Evolutionary conservation across 2,113 vertebrate genomes (phyloP).

Genomic region (Microcebus murinus): DNA sequence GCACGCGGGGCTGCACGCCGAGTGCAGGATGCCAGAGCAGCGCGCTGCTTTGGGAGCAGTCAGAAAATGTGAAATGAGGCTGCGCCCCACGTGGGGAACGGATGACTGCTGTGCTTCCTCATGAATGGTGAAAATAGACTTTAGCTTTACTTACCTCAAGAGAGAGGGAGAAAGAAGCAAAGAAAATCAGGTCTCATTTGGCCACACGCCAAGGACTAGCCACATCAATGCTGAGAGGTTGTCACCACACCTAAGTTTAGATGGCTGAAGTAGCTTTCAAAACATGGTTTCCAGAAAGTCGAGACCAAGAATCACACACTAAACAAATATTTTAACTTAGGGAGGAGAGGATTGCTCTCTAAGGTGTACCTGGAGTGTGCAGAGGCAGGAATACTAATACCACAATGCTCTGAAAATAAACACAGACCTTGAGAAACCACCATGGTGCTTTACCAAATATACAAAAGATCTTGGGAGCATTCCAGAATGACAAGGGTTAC

Average conservation of each 20-base stretch:
- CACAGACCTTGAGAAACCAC: background rate
- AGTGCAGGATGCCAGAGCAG: background rate
- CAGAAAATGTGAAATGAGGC: background rate
- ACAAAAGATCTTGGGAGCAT: slow-evolving; percentile 1
- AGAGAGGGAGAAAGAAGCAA: background rate
- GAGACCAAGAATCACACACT: slow-evolving; percentile 23
- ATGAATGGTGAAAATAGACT: background rate
- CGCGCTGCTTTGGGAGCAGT: background rate
- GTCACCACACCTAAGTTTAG: slow-evolving; percentile 30
- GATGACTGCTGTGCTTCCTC: background rate
- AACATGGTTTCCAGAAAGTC: slow-evolving; percentile 54
- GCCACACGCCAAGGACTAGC: slow-evolving; percentile 5
- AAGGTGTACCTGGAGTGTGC: background rate
- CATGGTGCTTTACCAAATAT: background rate
- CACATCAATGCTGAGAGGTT: slow-evolving; percentile 55
- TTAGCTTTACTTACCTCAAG: background rate
- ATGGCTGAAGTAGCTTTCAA: slow-evolving; percentile 31
- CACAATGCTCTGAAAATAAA: slow-evolving; percentile 43
- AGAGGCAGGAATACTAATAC: background rate
- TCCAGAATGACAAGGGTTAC: slow-evolving; percentile 51
- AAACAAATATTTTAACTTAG: slow-evolving; percentile 55
- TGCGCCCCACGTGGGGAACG: background rate
- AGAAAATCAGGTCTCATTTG: background rate
- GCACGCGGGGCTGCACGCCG: background rate
- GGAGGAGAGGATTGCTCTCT: background rate